A percentile compares a stretch with the other conserved stretches of the same genome.
Evolutionary conservation across 2,888 invertebrate genomes (phyloP).

Genomic region (Agelastica alni): DNA sequence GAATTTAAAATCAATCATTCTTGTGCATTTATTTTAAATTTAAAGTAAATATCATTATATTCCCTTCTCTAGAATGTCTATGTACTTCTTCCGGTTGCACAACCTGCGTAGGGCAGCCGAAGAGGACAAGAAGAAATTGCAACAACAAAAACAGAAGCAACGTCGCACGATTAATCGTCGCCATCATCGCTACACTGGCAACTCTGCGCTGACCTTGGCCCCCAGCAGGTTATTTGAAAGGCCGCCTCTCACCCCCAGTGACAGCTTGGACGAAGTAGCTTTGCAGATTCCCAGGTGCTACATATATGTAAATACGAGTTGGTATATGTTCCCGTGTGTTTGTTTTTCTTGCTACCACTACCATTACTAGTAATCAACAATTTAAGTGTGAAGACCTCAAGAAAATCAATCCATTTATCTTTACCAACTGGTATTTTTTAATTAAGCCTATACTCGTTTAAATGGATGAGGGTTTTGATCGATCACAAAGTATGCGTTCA

Average conservation of each 20-base stretch:
- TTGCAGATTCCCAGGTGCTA: conserved; percentile 88
- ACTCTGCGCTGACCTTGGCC: conserved; percentile 67
- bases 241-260: conserved; percentile 81
- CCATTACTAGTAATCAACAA: too few species aligned
- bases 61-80: conserved; percentile 73
- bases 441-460: too few species aligned
- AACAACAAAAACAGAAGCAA: conserved; percentile 39
- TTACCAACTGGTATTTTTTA: too few species aligned
- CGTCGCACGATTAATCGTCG: conserved; percentile 44
- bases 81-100: conserved; percentile 95
- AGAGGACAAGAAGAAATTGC: conserved; percentile 68
- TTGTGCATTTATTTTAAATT: too few species aligned
- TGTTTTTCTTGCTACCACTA: conserved; percentile 5
- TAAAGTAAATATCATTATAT: neutral
- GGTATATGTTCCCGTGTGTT: conserved; percentile 28
- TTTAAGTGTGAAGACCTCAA: too few species aligned
- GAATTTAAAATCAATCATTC: too few species aligned
- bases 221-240: conserved; percentile 84
- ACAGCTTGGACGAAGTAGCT: conserved; percentile 90
- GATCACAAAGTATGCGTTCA: too few species aligned
- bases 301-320: conserved; percentile 43
- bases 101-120: conserved; percentile 86
- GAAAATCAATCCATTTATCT: too few species aligned
- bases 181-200: conserved; percentile 59
- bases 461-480: too few species aligned